Conservation (phyloP, 1,140 invertebrate species). For the Drosophila biarmipes region DNA sequence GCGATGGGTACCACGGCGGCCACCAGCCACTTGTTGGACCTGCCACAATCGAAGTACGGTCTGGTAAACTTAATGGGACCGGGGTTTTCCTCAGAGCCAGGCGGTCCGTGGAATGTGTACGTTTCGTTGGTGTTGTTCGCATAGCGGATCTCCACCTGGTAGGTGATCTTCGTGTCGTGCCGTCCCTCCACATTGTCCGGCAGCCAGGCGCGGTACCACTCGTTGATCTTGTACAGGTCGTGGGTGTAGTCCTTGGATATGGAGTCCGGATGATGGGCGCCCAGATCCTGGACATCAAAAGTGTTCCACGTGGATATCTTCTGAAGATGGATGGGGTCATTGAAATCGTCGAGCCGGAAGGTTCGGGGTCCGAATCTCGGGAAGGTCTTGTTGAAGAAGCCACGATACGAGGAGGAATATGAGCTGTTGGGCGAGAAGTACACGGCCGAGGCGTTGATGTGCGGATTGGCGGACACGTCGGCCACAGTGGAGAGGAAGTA, state of each 20-base stretch:
- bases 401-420: slow-evolving; percentile 97
- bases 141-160: slow-evolving; percentile 95
- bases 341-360: slow-evolving; percentile 95
- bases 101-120: slow-evolving; percentile 97
- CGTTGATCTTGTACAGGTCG: slow-evolving; percentile 95
- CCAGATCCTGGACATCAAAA: slow-evolving; percentile 92
- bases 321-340: slow-evolving; percentile 96
- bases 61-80: slow-evolving; percentile 97
- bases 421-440: slow-evolving; percentile 98
- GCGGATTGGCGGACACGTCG: slow-evolving; percentile 96
- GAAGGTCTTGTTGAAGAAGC: slow-evolving; percentile 98
- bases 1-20: slow-evolving; percentile 96
- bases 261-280: slow-evolving; percentile 90
- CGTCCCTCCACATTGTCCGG: slow-evolving; percentile 92
- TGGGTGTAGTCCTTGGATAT: slow-evolving; percentile 94
- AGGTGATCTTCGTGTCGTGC: slow-evolving; percentile 97
- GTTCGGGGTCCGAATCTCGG: slow-evolving; percentile 97
- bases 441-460: slow-evolving; percentile 96
- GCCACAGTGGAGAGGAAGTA: slow-evolving; percentile 97
- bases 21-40: slow-evolving; percentile 98
- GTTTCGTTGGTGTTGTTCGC: slow-evolving; percentile 98
- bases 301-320: slow-evolving; percentile 96
- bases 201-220: slow-evolving; percentile 96
- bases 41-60: slow-evolving; percentile 98
- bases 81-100: slow-evolving; percentile 93